Evolutionary conservation across 2,113 vertebrate species (phyloP), one percentile per base, ranked within the genome.

Genomic region (Machaerirhynchus nigripectus): DNA sequence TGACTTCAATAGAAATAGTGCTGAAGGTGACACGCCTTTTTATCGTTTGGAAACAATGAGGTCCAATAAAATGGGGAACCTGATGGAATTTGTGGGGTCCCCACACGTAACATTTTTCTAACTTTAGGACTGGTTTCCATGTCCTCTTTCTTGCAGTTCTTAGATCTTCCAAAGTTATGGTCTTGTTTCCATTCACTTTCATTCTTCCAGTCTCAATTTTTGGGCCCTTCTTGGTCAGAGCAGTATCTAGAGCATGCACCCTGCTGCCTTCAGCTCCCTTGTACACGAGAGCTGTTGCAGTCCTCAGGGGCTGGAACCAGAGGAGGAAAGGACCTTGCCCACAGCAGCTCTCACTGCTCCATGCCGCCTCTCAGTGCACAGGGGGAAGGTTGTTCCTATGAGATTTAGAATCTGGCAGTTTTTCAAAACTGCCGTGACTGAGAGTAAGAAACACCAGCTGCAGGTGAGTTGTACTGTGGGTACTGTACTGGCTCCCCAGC

Each of bases 351-450:
- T 24, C 55, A 6, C 22, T 67, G 30, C 57, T 68, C 74, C 8
- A 2, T 3, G 1, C 8, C 52, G 21, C 33, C n/a, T 55, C 50
- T 49, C 57, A 68, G 7, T 0, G 1, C n/a, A n/a, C 24, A 44
- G 50, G 0, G 1, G 9, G 7, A 16, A 0, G 3, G 6, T 28
- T 65, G 22, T 68, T 20, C 7, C 2, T 8, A 5, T 13, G 30
- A 31, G 40, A n/a, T 83, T 49, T n/a, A 31, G 23, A 50, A 30
- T 53, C 61, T 17, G 23, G 4, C 10, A 14, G 30, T 19, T 87
- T 84, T 85, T 39, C 35, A 30, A 27, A 68, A 35, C 24, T 67
- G 50, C 63, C 15, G 1, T 31, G 17, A 15, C 7, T 60, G 73
- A 44, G 47, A 73, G 33, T 53, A 27, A 75, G 37, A 73, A 82